A percentile compares a stretch with the other conserved stretches of the same genome.
phyloP scores from a whole-genome alignment of 2,888 invertebrate species.

The Lottia gigantea region DNA sequence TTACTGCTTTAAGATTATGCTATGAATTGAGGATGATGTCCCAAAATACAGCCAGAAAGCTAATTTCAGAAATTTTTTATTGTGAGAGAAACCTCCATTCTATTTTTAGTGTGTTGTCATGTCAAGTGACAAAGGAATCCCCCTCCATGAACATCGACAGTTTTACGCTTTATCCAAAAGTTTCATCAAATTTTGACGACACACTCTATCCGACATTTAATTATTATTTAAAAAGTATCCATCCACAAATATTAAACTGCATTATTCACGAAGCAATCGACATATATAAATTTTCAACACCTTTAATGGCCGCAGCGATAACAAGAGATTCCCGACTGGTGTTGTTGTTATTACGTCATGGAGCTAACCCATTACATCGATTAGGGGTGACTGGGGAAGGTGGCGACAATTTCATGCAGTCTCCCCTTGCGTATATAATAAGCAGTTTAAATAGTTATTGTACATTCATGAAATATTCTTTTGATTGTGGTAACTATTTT shows the following conservation, averaged over 20 bases:
- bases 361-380: not conserved
- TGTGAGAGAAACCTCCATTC: slow-evolving; percentile 2
- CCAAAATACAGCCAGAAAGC: not conserved
- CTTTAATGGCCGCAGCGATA: not conserved
- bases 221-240: not conserved
- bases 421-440: not conserved
- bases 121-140: not conserved
- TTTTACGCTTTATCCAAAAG: not conserved
- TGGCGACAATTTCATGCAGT: not conserved
- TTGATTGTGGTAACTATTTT: not conserved
- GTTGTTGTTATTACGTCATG: not conserved
- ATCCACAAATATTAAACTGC: not conserved
- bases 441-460: slow-evolving; percentile 2
- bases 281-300: not conserved
- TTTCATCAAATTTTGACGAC: not conserved
- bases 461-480: not conserved
- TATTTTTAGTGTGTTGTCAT: slow-evolving; percentile 1
- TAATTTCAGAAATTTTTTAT: not conserved
- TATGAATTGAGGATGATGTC: not conserved
- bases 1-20: not conserved
- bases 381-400: not conserved
- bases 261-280: not conserved
- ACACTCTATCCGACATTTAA: not conserved
- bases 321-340: not conserved
- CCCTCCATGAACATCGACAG: not conserved